Evolutionary conservation across 2,797 vertebrate genomes (phyloP), one percentile per base, ranked within the genome.

Genomic region (Ficedula albicollis): DNA sequence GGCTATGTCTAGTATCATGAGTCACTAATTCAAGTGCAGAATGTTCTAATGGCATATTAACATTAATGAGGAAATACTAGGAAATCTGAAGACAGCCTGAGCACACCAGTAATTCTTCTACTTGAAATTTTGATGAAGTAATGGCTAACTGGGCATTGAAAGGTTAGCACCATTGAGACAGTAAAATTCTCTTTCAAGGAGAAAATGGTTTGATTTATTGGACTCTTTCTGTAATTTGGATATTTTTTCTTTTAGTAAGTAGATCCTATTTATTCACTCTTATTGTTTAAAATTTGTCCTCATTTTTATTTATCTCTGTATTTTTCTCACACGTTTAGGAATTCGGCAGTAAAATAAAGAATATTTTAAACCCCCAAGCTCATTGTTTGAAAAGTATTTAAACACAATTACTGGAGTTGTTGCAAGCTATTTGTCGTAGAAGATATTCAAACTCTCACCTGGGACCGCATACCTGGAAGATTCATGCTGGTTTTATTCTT

Each of bases 1-100:
- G 72, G 36, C 36, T 74, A 2, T 34, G 22, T 84, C 63, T 91
- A 62, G 73, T 73, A 32, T 84, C 1, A 4, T 85, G 87, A 91
- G 51, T 95, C 91, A 94, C 51, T 82, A 73, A 63, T 59, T 80
- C 1, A 6, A 63, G 60, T 56, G 39, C 60, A 74, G 72, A 91
- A 82, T 70, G n/a, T 91, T 91, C 92, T 87, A 63, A 74, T 74
- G 66, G 41, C 29, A 11, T 89, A 91, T 80, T 87, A 93, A 67
- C 44, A 48, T 85, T 87, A 74, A 89, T 76, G 60, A 85, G 83
- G 73, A 74, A 67, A 41, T 89, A 59, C 79, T 67, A 22, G 59
- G 63, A 94, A 32, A 59, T 73, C 39, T 66, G 56, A 76, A 91
- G 68, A 38, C 63, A 80, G 79, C 29, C 43, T 63, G 68, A 87